Base-by-base conservation (phyloP, 2,888 invertebrate genomes). In the Panopea generosa region DNA sequence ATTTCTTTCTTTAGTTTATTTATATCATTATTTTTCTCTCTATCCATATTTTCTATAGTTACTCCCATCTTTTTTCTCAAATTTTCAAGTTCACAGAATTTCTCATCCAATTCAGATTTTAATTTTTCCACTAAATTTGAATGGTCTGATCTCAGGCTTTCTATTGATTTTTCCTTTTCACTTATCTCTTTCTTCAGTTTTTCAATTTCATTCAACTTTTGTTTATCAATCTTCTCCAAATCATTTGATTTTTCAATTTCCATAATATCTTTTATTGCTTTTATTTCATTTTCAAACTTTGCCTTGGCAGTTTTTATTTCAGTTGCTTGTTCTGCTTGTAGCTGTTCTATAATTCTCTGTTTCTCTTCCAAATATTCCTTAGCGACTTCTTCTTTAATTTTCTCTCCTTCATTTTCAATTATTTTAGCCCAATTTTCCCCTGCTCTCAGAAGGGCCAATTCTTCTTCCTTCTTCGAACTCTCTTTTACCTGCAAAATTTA, bases 171-270 rank as follows among this genome's bases (percentile, higher is more conserved):
- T 9, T 73, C 78, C 45, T 55, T 62, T 22, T 75, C 77, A 40
- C 52, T 56, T 43, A 75, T 69, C 4, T 66, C 56, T 55, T 75
- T 74, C 38, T 77, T 79, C 1, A 80, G 45, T 49, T 69, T 77
- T 56, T 83, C 77, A 6, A 80, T 72, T 60, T 79, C 79, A 69
- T 79, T 75, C 2, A 63, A 18, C 33, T 72, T 72, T 43, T 79
- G 68, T 65, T 79, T 75, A 40, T 79, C 69, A 22, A 75, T 26
- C 56, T 79, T 75, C 60, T 71, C 79, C n/a, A 75, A 43, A 47
- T 79, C 79, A 40, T 79, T 75, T n/a, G 60, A 56, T 43, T 68
- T 72, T 57, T 79, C 79, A 47, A 75, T 79, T 47, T 79, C 72
- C 22, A 71, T 59, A 26, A 78, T 78, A 55, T 78, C 78, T 38